phyloP scores from a whole-genome alignment of 2,797 vertebrate genomes.

The Aselliscus stoliczkanus region DNA sequence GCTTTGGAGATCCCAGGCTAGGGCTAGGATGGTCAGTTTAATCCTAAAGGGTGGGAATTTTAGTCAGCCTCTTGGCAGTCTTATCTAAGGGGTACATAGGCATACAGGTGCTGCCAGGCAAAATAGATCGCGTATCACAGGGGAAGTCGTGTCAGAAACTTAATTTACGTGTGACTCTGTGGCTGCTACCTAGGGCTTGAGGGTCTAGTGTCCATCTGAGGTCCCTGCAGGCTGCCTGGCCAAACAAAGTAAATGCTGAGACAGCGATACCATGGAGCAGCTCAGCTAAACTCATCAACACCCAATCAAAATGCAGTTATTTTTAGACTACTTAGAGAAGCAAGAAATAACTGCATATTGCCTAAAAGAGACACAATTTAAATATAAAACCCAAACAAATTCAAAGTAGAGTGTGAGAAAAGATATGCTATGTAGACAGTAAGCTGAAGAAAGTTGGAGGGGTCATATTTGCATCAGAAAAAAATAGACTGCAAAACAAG shows the following conservation, averaged over 20 bases:
- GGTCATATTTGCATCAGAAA: background rate
- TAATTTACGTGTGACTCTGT: background rate
- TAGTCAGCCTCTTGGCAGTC: background rate
- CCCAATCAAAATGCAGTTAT: background rate
- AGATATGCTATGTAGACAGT: background rate
- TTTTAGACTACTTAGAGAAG: background rate
- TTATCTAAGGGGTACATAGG: background rate
- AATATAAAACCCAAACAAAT: background rate
- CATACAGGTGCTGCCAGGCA: background rate
- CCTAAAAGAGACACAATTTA: background rate
- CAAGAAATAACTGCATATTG: background rate
- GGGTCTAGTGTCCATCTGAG: background rate
- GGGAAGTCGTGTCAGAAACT: background rate
- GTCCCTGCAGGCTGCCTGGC: background rate
- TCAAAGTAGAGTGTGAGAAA: background rate
- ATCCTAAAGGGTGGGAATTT: background rate
- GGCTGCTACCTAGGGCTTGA: background rate
- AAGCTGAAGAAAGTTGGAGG: background rate
- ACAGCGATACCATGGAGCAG: background rate
- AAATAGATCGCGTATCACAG: background rate
- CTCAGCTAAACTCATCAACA: background rate
- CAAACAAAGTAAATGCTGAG: background rate
- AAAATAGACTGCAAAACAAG: background rate
- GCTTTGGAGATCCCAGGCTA: background rate
- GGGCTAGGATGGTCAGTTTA: background rate